phyloP scores from a whole-genome alignment of 2,888 invertebrate genomes.

The Philereme transversata region DNA sequence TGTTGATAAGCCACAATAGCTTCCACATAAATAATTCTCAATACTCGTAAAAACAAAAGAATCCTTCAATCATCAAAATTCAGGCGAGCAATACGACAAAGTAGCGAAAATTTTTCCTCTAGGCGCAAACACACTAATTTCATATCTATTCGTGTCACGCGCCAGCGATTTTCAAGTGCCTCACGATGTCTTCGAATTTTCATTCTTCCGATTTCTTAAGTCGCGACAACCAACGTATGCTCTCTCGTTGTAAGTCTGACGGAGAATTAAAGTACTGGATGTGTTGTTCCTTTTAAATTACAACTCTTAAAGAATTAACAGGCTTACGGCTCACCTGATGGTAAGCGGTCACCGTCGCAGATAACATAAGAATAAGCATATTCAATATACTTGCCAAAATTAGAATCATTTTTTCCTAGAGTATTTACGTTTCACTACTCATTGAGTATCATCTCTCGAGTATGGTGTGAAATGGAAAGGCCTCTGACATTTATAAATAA shows the following conservation, averaged over 20 bases:
- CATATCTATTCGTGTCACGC: conserved; percentile 59
- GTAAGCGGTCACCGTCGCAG: no score
- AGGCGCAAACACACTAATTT: conserved; percentile 38
- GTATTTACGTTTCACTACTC: no score
- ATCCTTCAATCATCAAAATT: conserved; percentile 35
- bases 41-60: conserved; percentile 7
- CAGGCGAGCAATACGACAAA: conserved; percentile 33
- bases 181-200: conserved; percentile 52
- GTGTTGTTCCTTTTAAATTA: neutral
- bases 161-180: conserved; percentile 65
- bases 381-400: no score
- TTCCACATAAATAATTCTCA: no score
- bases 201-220: conserved; percentile 44
- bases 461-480: no score
- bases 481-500: no score
- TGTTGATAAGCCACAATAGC: no score
- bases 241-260: conserved; percentile 34
- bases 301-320: no score
- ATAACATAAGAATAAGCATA: no score
- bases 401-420: no score
- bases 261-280: neutral
- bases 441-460: no score
- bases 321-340: no score
- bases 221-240: conserved; percentile 49
- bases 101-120: conserved; percentile 36